Evolutionary conservation across 2,797 vertebrate species (phyloP).

Genomic region (Propithecus perrieri): DNA sequence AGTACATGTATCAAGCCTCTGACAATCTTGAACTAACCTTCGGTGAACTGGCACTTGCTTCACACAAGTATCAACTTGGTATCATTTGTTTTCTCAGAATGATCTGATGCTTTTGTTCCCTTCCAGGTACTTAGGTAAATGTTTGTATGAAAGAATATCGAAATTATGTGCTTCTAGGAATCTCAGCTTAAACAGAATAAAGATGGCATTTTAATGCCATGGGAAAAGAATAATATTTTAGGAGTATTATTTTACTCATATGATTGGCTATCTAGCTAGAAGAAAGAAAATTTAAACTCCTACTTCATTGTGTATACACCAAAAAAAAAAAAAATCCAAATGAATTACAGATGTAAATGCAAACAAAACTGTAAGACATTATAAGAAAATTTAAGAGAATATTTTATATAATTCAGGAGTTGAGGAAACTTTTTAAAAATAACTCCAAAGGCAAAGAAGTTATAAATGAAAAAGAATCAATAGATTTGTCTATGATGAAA

Average conservation of each 20-base stretch:
- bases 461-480: not conserved
- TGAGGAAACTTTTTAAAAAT: not conserved
- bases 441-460: not conserved
- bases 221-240: conserved; percentile 11
- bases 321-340: not conserved
- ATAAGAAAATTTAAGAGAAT: conserved; percentile 29
- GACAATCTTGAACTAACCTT: not conserved
- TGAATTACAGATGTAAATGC: conserved; percentile 25
- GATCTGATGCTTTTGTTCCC: not conserved
- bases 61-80: not conserved
- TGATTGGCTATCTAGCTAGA: conserved; percentile 28
- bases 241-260: not conserved
- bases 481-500: not conserved
- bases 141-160: not conserved
- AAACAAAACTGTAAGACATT: conserved; percentile 28
- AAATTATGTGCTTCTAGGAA: conserved; percentile 52
- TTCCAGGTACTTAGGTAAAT: conserved; percentile 27
- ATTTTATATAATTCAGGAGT: not conserved
- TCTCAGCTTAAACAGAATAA: conserved; percentile 9
- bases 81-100: not conserved
- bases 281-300: conserved; percentile 49
- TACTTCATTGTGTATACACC: not conserved
- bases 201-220: not conserved
- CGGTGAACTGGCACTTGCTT: not conserved
- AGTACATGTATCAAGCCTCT: not conserved